phyloP scores from a whole-genome alignment of 2,797 vertebrate genomes.

The Catharus ustulatus region DNA sequence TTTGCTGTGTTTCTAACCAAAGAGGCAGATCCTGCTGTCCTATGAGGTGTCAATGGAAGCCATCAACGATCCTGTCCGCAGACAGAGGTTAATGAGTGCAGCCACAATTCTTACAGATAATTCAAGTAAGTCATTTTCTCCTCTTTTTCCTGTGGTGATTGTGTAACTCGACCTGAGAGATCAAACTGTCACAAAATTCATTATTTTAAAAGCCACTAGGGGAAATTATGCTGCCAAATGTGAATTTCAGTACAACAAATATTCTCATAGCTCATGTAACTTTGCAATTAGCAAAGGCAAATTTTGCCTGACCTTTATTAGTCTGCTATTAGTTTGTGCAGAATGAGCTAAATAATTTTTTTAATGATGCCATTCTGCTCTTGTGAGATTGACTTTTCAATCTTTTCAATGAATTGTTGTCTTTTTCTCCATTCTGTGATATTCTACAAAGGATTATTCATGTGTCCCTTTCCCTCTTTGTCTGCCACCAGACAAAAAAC shows the following conservation, averaged over 20 bases:
- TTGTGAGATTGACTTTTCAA: neutral
- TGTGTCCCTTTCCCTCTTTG: neutral
- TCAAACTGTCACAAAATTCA: neutral
- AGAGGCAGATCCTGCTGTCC: constrained; percentile 76
- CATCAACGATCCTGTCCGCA: constrained; percentile 76
- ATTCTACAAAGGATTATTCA: neutral
- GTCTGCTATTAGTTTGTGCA: neutral
- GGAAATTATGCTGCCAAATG: neutral
- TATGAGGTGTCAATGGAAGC: constrained; percentile 80
- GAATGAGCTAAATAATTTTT: neutral
- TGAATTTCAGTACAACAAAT: neutral
- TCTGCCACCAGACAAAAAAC: constrained; percentile 83
- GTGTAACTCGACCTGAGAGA: neutral
- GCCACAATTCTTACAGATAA: constrained; percentile 91
- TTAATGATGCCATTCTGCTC: neutral
- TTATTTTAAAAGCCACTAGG: neutral
- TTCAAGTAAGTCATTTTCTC: constrained; percentile 80
- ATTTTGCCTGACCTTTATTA: neutral
- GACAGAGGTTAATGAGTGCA: constrained; percentile 88
- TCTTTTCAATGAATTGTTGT: neutral
- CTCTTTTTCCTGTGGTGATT: neutral
- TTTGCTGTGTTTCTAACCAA: neutral
- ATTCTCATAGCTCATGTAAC: neutral
- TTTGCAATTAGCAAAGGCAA: neutral
- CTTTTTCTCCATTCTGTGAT: neutral